Conservation (phyloP, 2,113 vertebrate genomes). For the Phycodurus eques region DNA sequence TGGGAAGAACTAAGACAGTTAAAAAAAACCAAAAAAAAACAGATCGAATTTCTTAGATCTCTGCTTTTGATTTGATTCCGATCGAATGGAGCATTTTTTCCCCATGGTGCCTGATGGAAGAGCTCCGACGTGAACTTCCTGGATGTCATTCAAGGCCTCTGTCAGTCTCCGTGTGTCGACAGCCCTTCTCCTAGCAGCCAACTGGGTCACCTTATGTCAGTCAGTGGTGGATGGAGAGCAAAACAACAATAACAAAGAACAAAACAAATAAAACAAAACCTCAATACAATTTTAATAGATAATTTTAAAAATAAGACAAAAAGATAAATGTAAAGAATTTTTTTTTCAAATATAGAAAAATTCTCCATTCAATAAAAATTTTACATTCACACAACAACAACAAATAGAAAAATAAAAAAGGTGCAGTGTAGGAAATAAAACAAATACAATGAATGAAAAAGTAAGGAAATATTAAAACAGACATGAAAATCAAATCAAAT, state of each 20-base stretch:
- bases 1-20: neutral
- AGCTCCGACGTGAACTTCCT: conserved; percentile 67
- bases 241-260: no score
- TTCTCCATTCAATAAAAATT: neutral
- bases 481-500: neutral
- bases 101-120: conserved; percentile 54
- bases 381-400: no score
- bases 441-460: neutral
- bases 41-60: conserved; percentile 43
- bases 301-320: no score
- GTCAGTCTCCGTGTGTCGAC: conserved; percentile 1
- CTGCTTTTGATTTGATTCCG: conserved; percentile 52
- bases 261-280: no score
- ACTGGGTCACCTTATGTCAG: neutral
- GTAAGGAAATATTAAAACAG: neutral
- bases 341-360: no score
- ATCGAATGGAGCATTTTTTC: conserved; percentile 21
- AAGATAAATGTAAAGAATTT: neutral
- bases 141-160: conserved; percentile 53
- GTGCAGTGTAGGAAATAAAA: neutral
- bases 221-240: no score
- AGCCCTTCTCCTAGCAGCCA: neutral
- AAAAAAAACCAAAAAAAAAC: neutral
- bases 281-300: no score
- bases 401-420: neutral